These are phyloP conservation scores for Narcine bancroftii DNA, from an alignment of 2,113 vertebrate species.

Conservation along the genomic window DNA sequence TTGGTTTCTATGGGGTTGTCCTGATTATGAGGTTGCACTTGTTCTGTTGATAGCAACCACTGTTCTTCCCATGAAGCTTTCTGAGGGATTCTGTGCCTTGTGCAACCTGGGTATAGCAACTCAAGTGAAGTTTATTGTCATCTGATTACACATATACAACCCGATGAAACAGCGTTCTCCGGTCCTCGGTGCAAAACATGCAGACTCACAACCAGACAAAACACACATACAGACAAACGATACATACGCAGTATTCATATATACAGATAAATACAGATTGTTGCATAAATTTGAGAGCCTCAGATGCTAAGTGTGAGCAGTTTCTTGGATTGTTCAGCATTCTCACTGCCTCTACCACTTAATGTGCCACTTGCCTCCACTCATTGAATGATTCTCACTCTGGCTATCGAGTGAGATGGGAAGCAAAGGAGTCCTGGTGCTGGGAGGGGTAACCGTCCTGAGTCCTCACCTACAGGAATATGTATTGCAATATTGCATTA, in stretches of 20 bases:
- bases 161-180: too few species aligned
- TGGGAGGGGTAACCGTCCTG: neutral
- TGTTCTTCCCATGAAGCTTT: neutral
- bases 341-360: too few species aligned
- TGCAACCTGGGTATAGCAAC: neutral
- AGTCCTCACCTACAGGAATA: neutral
- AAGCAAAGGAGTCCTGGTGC: neutral
- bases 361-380: neutral
- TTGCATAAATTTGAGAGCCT: too few species aligned
- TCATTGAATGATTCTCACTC: neutral
- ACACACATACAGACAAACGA: too few species aligned
- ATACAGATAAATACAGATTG: too few species aligned
- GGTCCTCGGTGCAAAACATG: too few species aligned
- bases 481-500: neutral
- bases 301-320: too few species aligned
- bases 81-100: neutral
- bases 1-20: neutral
- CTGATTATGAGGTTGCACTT: neutral
- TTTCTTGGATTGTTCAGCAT: too few species aligned
- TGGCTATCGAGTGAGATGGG: neutral
- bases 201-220: too few species aligned
- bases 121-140: too few species aligned
- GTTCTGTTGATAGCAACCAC: neutral
- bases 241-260: too few species aligned
- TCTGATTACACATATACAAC: too few species aligned